Conservation (phyloP, 2,888 invertebrate genomes). For the Tachina grossa region DNA sequence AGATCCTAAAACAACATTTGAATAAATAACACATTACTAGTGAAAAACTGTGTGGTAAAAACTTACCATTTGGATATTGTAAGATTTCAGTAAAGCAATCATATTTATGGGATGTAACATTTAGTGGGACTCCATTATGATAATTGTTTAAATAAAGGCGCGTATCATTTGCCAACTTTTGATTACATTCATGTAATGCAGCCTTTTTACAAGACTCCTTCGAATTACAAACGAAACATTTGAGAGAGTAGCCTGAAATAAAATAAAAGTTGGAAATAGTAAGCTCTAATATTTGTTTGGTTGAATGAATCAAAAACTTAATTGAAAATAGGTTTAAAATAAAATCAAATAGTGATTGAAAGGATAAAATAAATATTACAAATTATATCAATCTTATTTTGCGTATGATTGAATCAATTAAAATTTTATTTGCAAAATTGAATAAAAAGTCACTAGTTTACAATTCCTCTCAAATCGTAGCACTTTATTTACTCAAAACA, state of each 20-base stretch:
- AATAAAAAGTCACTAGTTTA: too few relatives aligned
- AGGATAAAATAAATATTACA: too few relatives aligned
- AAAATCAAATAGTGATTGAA: too few relatives aligned
- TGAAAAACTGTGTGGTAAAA: too few relatives aligned
- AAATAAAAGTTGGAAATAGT: neutral
- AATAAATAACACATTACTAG: neutral
- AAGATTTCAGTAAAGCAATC: conserved; percentile 68
- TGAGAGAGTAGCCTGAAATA: conserved; percentile 64
- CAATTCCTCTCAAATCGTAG: too few relatives aligned
- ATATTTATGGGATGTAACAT: conserved; percentile 46
- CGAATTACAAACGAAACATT: conserved; percentile 69
- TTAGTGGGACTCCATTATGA: conserved; percentile 64
- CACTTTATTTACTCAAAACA: too few relatives aligned
- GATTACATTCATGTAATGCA: conserved; percentile 73
- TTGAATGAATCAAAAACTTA: too few relatives aligned
- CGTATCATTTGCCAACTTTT: conserved; percentile 66
- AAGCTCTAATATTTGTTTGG: too few relatives aligned
- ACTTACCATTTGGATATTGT: conserved; percentile 67
- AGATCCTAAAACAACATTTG: conserved; percentile 41
- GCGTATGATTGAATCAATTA: too few relatives aligned
- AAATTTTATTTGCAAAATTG: too few relatives aligned
- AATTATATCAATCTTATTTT: too few relatives aligned
- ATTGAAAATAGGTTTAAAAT: too few relatives aligned
- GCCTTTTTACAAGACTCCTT: conserved; percentile 68
- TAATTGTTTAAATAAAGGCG: conserved; percentile 63